Conservation (phyloP, 64 coral and sea anemone species). For the Porites lutea region DNA sequence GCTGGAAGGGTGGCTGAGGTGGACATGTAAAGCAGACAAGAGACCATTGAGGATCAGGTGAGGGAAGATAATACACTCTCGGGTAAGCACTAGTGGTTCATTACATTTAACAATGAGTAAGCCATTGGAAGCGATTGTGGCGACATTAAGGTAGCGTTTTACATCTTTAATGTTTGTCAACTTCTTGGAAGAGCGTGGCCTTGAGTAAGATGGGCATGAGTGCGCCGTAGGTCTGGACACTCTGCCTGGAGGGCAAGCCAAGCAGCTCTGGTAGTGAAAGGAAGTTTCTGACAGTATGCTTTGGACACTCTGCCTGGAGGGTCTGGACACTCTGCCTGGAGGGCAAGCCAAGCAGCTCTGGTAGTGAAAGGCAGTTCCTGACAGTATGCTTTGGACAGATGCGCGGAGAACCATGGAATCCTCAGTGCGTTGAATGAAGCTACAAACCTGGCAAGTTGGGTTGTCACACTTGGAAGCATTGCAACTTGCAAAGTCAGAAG, state of each 20-base stretch:
- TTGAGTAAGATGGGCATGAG: not conserved
- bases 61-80: too few species aligned
- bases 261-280: conserved; percentile 32
- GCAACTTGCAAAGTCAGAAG: conserved; percentile 17
- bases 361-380: conserved; percentile 9
- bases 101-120: too few species aligned
- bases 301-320: too few species aligned
- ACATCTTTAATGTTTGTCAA: too few species aligned
- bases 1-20: too few species aligned
- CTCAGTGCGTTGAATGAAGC: not conserved
- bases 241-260: conserved; percentile 21
- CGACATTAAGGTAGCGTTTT: not conserved
- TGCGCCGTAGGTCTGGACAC: conserved; percentile 15
- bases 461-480: conserved; percentile 8
- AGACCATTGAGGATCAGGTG: not conserved
- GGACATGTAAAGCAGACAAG: not conserved
- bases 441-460: conserved; percentile 12
- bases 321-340: conserved; percentile 14
- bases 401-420: not conserved
- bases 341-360: conserved; percentile 9
- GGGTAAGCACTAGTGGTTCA: too few species aligned
- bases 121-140: conserved; percentile 30
- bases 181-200: too few species aligned
- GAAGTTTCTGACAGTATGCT: not conserved
- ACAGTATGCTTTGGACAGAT: not conserved